phyloP scores from a whole-genome alignment of 2,113 vertebrate species.

The Tricholaema leucomelas region DNA sequence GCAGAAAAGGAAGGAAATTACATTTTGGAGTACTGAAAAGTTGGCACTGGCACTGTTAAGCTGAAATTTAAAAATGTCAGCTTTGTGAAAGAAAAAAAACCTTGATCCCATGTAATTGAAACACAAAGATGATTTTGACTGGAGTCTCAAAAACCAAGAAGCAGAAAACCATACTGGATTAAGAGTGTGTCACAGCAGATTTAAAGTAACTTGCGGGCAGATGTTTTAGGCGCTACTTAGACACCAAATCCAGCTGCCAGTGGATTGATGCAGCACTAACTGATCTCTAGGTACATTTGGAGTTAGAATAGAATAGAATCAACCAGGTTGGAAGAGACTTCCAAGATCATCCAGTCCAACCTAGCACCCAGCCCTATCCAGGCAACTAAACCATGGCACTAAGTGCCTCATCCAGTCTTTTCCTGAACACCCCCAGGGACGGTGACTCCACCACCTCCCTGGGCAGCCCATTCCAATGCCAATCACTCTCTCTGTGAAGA shows the following conservation, averaged over 20 bases:
- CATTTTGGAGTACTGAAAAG: neutral
- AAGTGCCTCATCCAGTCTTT: no score
- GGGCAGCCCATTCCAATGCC: no score
- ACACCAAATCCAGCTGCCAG: neutral
- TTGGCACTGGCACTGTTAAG: neutral
- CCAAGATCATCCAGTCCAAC: no score
- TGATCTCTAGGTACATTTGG: neutral
- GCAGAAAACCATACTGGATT: neutral
- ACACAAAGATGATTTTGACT: neutral
- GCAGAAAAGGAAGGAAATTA: neutral
- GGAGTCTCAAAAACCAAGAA: neutral
- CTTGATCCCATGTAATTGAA: neutral
- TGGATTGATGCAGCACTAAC: neutral
- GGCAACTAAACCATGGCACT: no score
- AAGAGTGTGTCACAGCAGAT: neutral
- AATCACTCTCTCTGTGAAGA: no score
- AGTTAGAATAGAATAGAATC: no score
- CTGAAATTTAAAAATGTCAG: neutral
- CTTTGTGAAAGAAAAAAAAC: neutral
- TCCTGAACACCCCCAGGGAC: no score
- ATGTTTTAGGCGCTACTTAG: neutral
- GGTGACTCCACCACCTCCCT: no score
- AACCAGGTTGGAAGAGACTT: no score
- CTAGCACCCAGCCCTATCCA: no score
- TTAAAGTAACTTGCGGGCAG: neutral